Evolutionary conservation across 2,797 vertebrate species (phyloP).

Genomic region (Pipistrellus pipistrellus): DNA sequence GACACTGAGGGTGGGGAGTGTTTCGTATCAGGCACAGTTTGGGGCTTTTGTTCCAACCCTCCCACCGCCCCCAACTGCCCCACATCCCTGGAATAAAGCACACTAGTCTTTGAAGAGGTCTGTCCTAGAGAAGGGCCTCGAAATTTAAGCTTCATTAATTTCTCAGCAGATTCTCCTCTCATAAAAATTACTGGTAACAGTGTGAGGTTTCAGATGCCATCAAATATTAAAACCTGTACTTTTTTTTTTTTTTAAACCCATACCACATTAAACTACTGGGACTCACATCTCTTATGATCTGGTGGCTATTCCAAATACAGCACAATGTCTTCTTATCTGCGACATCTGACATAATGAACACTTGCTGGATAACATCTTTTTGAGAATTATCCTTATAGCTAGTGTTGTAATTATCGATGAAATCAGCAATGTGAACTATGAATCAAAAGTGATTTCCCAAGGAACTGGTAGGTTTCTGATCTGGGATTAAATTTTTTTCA

Average conservation of each 20-base stretch:
- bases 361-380: conserved; percentile 64
- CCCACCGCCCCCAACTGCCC: fast-evolving
- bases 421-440: conserved; percentile 46
- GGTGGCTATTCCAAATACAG: neutral
- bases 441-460: conserved; percentile 73
- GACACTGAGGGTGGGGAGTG: neutral
- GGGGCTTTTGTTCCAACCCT: neutral
- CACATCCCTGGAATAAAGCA: neutral
- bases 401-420: conserved; percentile 53
- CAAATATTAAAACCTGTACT: neutral
- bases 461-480: conserved; percentile 50
- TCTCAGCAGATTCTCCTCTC: neutral
- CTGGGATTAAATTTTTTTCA: conserved; percentile 38
- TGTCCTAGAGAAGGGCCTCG: neutral
- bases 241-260: neutral
- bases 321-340: neutral
- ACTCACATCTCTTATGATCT: neutral
- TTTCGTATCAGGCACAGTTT: neutral
- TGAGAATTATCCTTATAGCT: conserved; percentile 12
- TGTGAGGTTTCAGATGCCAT: neutral
- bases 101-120: neutral
- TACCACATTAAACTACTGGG: neutral
- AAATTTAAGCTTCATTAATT: neutral
- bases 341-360: neutral
- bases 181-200: neutral